Conservation (phyloP, 2,797 vertebrate species). For the Myoxocephalus aenaeus region DNA sequence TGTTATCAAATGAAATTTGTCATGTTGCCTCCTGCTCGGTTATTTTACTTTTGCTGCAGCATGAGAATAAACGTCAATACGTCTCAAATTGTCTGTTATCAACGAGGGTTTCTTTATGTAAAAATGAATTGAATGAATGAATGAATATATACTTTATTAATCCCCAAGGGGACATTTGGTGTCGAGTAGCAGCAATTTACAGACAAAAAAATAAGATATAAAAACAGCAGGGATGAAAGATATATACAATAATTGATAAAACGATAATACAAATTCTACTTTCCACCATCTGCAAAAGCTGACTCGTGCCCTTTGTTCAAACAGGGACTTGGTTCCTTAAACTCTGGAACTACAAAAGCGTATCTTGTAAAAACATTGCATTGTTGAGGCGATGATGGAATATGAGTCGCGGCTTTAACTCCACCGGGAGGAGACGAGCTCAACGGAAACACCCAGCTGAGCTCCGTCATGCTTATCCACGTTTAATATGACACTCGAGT, state of each 20-base stretch:
- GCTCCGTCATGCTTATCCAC: slow-evolving; percentile 7
- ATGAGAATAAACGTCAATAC: slow-evolving; percentile 32
- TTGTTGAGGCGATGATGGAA: not conserved
- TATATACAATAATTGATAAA: not conserved
- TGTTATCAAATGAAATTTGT: slow-evolving; percentile 20
- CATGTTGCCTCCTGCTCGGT: not conserved
- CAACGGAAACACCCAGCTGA: slow-evolving; percentile 15
- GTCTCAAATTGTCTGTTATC: slow-evolving; percentile 30
- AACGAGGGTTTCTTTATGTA: slow-evolving; percentile 10
- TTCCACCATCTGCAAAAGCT: slow-evolving; percentile 28
- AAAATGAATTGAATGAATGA: too few relatives aligned
- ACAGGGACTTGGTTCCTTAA: not conserved
- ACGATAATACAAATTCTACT: not conserved
- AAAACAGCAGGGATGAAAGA: too few relatives aligned
- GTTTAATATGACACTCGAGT: slow-evolving; percentile 8
- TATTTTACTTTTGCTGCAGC: slow-evolving; percentile 7
- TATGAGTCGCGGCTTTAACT: not conserved
- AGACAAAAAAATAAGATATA: too few relatives aligned
- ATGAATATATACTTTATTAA: too few relatives aligned
- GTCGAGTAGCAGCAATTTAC: too few relatives aligned
- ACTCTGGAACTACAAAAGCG: not conserved
- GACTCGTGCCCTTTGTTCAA: not conserved
- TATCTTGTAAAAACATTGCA: not conserved
- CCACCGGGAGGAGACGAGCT: not conserved
- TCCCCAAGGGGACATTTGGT: too few relatives aligned